phyloP scores from a whole-genome alignment of 2,888 invertebrate species.

The Crocallis elinguaria region DNA sequence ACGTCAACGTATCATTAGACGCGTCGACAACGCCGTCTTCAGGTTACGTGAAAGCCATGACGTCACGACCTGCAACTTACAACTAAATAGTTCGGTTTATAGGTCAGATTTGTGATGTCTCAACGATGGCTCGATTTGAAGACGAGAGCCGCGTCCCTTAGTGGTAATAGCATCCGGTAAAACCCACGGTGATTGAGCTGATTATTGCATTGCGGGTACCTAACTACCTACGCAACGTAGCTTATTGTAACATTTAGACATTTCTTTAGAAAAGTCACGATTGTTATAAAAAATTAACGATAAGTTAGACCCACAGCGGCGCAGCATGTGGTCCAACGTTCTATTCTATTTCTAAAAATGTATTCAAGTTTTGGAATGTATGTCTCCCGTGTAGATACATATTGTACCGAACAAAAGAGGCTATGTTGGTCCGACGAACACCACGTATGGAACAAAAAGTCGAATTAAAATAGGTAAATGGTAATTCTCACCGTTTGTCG shows the following conservation, averaged over 20 bases:
- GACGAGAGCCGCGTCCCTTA: too few relatives aligned
- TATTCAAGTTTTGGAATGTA: conserved; percentile 12
- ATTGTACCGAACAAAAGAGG: conserved; percentile 5
- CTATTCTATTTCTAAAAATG: conserved; percentile 20
- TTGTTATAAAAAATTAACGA: not conserved
- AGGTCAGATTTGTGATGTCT: too few relatives aligned
- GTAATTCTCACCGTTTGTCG: conserved; percentile 40
- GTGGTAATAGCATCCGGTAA: too few relatives aligned
- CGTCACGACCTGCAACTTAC: too few relatives aligned
- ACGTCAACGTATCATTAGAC: too few relatives aligned
- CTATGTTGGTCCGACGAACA: not conserved
- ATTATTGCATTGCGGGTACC: too few relatives aligned
- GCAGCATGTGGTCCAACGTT: conserved; percentile 18
- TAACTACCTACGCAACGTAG: too few relatives aligned
- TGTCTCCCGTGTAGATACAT: conserved; percentile 16
- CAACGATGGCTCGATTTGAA: too few relatives aligned
- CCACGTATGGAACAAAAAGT: not conserved
- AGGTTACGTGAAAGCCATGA: not conserved
- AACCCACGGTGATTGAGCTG: too few relatives aligned
- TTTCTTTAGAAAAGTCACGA: too few relatives aligned
- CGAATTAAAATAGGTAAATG: conserved; percentile 19
- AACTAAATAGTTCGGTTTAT: too few relatives aligned
- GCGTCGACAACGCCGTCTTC: not conserved
- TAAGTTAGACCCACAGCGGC: conserved; percentile 3
- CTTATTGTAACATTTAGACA: too few relatives aligned